A percentile compares a stretch with the other conserved stretches of the same genome.
These are phyloP conservation scores for Tachuris rubrigastra DNA, from an alignment of 2,113 vertebrate genomes.

Conservation along the genomic window DNA sequence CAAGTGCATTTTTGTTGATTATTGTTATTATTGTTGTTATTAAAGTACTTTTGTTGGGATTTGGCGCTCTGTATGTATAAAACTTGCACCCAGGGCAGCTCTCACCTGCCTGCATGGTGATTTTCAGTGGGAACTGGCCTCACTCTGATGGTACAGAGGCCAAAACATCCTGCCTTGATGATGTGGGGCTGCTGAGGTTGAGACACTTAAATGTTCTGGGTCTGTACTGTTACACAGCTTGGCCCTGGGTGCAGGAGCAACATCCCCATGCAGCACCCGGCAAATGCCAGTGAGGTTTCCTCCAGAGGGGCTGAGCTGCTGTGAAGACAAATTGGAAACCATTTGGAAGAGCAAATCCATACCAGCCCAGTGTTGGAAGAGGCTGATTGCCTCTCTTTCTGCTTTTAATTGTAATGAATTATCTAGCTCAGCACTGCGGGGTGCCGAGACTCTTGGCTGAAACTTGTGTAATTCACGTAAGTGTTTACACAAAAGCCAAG, in stretches of 20 bases:
- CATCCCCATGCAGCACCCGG: neutral
- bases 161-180: neutral
- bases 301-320: neutral
- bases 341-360: constrained; percentile 27
- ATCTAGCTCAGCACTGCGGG: neutral
- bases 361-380: neutral
- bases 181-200: neutral
- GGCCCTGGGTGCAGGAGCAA: neutral
- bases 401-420: constrained; percentile 60
- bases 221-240: neutral
- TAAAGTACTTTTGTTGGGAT: neutral
- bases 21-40: neutral
- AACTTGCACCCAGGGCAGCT: neutral
- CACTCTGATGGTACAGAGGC: neutral
- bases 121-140: neutral
- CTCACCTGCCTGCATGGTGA: neutral
- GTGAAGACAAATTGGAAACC: neutral
- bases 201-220: rapidly evolving
- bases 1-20: neutral
- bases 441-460: constrained; percentile 33
- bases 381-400: constrained; percentile 35
- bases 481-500: constrained; percentile 68
- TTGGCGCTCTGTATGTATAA: neutral
- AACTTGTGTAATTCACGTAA: constrained; percentile 36
- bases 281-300: neutral